Conservation (phyloP, 2,888 invertebrate species). For the Habrosyne pyritoides region DNA sequence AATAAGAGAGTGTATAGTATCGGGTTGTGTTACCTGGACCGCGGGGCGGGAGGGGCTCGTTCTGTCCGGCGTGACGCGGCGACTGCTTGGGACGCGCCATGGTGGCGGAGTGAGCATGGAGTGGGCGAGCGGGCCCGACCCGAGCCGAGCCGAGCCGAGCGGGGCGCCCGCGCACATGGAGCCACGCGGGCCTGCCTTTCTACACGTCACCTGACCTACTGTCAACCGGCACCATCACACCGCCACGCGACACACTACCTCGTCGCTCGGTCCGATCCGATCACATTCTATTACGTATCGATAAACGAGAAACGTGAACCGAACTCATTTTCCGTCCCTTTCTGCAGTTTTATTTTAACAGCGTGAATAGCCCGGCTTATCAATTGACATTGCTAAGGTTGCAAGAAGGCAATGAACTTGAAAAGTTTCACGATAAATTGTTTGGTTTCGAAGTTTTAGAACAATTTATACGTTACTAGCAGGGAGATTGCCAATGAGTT, state of each 20-base stretch:
- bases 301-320: not conserved
- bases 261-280: not conserved
- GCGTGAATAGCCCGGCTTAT: not conserved
- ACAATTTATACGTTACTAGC: too few species aligned
- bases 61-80: constrained; percentile 74
- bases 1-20: constrained; percentile 9
- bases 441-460: not conserved
- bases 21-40: constrained; percentile 69
- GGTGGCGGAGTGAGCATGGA: constrained; percentile 74
- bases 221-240: constrained; percentile 15
- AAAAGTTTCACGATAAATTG: not conserved
- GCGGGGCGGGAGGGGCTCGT: constrained; percentile 74
- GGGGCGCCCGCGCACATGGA: constrained; percentile 32
- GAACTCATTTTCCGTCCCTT: not conserved
- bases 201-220: constrained; percentile 32
- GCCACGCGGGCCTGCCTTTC: constrained; percentile 55
- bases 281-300: not conserved
- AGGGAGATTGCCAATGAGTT: too few species aligned
- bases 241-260: constrained; percentile 8
- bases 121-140: too few species aligned
- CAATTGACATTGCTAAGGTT: constrained; percentile 2
- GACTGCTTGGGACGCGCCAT: constrained; percentile 81
- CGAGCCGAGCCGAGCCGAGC: constrained; percentile 31
- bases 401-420: not conserved
- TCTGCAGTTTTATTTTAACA: not conserved